Conservation (phyloP, 2,888 invertebrate genomes). For the Pseudanteris insignis region DNA sequence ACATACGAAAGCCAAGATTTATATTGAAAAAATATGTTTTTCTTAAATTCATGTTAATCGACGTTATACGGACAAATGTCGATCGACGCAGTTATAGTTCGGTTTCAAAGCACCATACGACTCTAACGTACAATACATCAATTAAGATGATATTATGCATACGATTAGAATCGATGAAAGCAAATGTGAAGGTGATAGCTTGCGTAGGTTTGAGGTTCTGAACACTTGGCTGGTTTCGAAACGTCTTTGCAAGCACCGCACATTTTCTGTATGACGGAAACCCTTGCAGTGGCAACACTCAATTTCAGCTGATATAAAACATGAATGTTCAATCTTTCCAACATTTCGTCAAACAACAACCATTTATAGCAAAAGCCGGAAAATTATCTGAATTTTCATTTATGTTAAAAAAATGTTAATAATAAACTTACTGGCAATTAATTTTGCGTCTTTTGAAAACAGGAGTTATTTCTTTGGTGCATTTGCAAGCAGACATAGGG, state of each 20-base stretch:
- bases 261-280: slow-evolving; percentile 38
- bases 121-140: slow-evolving; percentile 15
- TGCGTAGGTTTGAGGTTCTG: slow-evolving; percentile 22
- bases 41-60: no score
- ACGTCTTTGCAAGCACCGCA: slow-evolving; percentile 37
- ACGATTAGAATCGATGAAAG: slow-evolving; percentile 23
- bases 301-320: slow-evolving; percentile 26
- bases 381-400: not conserved
- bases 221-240: slow-evolving; percentile 40
- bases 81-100: no score
- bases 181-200: slow-evolving; percentile 35
- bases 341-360: no score
- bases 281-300: slow-evolving; percentile 27
- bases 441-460: slow-evolving; percentile 67
- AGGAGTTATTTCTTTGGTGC: slow-evolving; percentile 39
- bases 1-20: no score
- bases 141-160: slow-evolving; percentile 25
- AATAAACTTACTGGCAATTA: slow-evolving; percentile 67
- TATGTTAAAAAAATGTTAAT: not conserved
- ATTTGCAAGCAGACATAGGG: slow-evolving; percentile 41
- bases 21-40: no score
- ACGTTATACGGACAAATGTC: no score
- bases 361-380: no score
- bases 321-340: no score
- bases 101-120: slow-evolving; percentile 1